Evolutionary conservation across 2,888 invertebrate genomes (phyloP).

Genomic region (Oxycera nigricornis): DNA sequence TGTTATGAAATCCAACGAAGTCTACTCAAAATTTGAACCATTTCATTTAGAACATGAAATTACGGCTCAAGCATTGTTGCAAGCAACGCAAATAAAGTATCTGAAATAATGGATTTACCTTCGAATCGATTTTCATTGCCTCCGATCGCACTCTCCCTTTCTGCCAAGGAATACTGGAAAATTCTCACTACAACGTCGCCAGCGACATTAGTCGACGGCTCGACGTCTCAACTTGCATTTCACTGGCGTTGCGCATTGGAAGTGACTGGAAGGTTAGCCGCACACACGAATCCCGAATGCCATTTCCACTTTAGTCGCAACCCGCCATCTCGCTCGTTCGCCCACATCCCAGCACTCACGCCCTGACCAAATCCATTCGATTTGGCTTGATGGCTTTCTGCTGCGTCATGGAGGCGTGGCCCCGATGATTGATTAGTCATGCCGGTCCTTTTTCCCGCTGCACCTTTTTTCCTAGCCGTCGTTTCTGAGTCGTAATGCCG

Average conservation of each 20-base stretch:
- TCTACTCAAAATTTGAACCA: no score
- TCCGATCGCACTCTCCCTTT: no score
- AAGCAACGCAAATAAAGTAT: no score
- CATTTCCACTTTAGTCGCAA: background rate
- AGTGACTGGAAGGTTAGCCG: background rate
- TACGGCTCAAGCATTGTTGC: no score
- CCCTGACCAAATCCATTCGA: background rate
- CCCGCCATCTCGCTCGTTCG: background rate
- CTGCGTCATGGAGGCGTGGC: conserved; percentile 55
- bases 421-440: conserved; percentile 45
- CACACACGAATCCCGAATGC: background rate
- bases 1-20: no score
- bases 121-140: no score
- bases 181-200: background rate
- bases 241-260: conserved; percentile 18
- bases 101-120: no score
- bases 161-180: no score
- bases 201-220: conserved; percentile 20
- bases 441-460: conserved; percentile 43
- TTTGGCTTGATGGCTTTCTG: conserved; percentile 1
- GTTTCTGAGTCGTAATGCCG: background rate
- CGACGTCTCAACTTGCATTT: background rate
- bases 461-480: conserved; percentile 15
- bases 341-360: background rate
- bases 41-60: no score